Conservation (phyloP, 2,797 vertebrate species). For the Thalassophryne amazonica region DNA sequence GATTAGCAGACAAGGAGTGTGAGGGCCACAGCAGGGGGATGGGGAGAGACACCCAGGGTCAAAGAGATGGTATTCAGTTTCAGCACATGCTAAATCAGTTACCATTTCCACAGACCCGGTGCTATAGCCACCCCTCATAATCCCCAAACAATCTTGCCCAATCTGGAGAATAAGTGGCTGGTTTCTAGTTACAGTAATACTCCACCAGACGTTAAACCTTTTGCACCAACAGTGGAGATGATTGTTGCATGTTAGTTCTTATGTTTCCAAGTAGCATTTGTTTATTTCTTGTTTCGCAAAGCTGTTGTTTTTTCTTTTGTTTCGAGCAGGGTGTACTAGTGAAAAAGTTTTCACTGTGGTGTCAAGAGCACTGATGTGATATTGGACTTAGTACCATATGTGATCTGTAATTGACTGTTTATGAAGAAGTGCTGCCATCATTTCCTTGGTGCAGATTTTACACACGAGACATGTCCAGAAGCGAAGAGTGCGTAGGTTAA, state of each 20-base stretch:
- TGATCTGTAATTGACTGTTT: conserved; percentile 4
- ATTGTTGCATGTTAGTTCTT: conserved; percentile 21
- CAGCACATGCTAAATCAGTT: conserved; percentile 85
- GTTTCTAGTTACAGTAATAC: conserved; percentile 72
- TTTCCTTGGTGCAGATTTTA: conserved; percentile 24
- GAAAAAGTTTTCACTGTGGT: not conserved
- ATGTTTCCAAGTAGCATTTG: conserved; percentile 38
- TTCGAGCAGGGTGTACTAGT: conserved; percentile 5
- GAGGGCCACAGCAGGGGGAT: conserved; percentile 68
- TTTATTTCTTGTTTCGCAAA: conserved; percentile 43
- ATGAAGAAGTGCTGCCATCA: conserved; percentile 4
- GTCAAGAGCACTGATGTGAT: not conserved
- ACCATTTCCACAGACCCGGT: conserved; percentile 66
- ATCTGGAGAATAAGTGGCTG: conserved; percentile 74
- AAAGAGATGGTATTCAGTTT: conserved; percentile 79
- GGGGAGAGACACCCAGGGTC: conserved; percentile 72
- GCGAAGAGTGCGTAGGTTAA: conserved; percentile 44
- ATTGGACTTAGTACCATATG: not conserved
- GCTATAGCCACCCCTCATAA: conserved; percentile 67
- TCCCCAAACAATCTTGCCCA: conserved; percentile 75
- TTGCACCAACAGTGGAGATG: conserved; percentile 24
- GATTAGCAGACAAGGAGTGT: conserved; percentile 81
- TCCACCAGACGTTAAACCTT: conserved; percentile 37
- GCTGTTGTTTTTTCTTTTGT: conserved; percentile 10
- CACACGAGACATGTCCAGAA: conserved; percentile 38